phyloP scores from a whole-genome alignment of 1,140 invertebrate genomes.

The Bombus pyrosoma region DNA sequence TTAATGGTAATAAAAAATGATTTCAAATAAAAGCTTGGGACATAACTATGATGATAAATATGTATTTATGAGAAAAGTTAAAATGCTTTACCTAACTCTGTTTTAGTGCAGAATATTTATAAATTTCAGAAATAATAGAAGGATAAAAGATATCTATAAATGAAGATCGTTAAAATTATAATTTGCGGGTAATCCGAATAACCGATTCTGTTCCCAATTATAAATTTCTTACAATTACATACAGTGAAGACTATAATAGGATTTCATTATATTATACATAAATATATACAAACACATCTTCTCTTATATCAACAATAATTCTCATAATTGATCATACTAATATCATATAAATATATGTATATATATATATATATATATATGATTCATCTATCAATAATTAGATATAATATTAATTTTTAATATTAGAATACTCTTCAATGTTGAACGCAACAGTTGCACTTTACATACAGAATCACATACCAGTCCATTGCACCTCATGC shows the following conservation, averaged over 20 bases:
- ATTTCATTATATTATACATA: slow-evolving; percentile 69
- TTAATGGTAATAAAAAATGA: too few relatives aligned
- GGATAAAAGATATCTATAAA: not conserved
- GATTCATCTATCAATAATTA: slow-evolving; percentile 68
- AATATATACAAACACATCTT: slow-evolving; percentile 77
- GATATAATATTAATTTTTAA: slow-evolving; percentile 76
- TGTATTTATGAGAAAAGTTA: not conserved
- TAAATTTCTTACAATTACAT: slow-evolving; percentile 61
- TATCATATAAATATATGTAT: slow-evolving; percentile 69
- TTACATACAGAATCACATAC: slow-evolving; percentile 81
- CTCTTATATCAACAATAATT: slow-evolving; percentile 72
- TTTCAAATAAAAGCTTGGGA: slow-evolving; percentile 10
- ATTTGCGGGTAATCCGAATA: slow-evolving; percentile 52
- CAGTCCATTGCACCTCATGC: slow-evolving; percentile 74
- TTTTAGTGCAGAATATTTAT: not conserved
- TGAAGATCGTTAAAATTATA: not conserved
- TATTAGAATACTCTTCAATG: slow-evolving; percentile 78
- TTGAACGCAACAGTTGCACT: slow-evolving; percentile 78
- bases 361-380: slow-evolving; percentile 47
- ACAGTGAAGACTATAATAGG: slow-evolving; percentile 59
- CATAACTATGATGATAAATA: not conserved
- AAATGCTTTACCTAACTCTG: slow-evolving; percentile 2
- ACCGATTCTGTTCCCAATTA: slow-evolving; percentile 64
- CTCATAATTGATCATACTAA: slow-evolving; percentile 61
- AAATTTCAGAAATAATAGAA: not conserved